These are phyloP conservation scores for Drosophila vallismaia DNA, from an alignment of 2,888 invertebrate species.

Conservation along the genomic window DNA sequence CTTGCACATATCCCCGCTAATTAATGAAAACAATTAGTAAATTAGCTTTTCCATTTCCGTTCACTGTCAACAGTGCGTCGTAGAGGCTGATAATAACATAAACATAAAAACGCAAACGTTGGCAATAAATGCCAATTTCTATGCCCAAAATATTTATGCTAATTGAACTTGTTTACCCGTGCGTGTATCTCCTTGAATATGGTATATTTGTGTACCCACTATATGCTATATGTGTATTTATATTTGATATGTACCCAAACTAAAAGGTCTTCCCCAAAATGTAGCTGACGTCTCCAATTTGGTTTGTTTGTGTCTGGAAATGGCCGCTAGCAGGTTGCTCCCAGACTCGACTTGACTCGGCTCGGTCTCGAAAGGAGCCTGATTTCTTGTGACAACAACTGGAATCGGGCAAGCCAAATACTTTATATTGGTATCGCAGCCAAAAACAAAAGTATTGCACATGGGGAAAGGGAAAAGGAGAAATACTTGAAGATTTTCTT, in stretches of 20 bases:
- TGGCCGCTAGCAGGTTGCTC: constrained; percentile 64
- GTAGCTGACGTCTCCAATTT: constrained; percentile 74
- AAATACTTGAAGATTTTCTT: constrained; percentile 2
- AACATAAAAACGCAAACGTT: constrained; percentile 76
- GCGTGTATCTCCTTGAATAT: constrained; percentile 57
- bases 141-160: constrained; percentile 73
- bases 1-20: constrained; percentile 54
- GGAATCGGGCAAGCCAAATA: constrained; percentile 59
- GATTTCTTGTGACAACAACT: constrained; percentile 72
- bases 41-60: constrained; percentile 64
- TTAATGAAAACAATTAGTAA: constrained; percentile 79
- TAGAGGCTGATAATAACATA: constrained; percentile 52
- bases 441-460: constrained; percentile 70
- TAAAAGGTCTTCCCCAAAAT: constrained; percentile 34
- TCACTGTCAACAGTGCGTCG: constrained; percentile 33
- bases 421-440: constrained; percentile 70
- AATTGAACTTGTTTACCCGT: constrained; percentile 77
- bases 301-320: constrained; percentile 61
- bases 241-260: not conserved
- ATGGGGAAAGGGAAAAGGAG: constrained; percentile 9
- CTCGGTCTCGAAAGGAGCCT: constrained; percentile 34
- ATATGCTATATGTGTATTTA: constrained; percentile 13
- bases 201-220: constrained; percentile 2
- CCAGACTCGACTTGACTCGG: constrained; percentile 8
- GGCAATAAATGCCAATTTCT: constrained; percentile 71